Evolutionary conservation across 2,797 vertebrate species (phyloP), one percentile per base, ranked within the genome.

Genomic region (Poecilia wingei): DNA sequence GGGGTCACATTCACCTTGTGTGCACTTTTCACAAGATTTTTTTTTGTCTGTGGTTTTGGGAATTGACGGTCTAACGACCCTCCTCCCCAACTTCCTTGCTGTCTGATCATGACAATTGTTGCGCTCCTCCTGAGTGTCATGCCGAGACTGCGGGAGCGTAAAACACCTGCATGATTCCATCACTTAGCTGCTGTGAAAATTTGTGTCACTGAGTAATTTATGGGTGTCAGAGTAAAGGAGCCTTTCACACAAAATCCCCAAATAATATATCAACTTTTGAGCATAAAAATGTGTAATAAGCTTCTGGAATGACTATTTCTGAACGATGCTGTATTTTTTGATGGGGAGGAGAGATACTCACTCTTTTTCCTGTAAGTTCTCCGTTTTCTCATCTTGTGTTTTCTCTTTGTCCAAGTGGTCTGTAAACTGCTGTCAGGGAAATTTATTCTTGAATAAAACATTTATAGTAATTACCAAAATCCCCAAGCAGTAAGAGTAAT

Each of bases 291-390:
- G 36, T 68, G 36, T 4, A 69, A 69, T 43, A 69, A 12, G 10
- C 39, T 43, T 69, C 5, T 13, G 20, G 14, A 25, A 69, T 25
- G 0, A 43, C 6, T 18, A 28, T 7, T 28, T 70, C 13, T 70
- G 25, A 28, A 28, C 16, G 41, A 7, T 14, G 3, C 0, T 16
- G 12, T n/a, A 39, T 28, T 7, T 20, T 70, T 70, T n/a, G 13
- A 46, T 0, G 1, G 73, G 6, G 3, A 79, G 61, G 57, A 41
- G 77, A 82, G 14, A 80, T 4, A 92, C 95, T 92, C 82, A 96
- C 95, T 89, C 82, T 61, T 76, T 49, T 22, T 85, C 87, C 64
- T 91, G 79, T 18, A 75, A 59, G 53, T 92, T 82, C 43, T 82
- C 61, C 6, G 31, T 76, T 82, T 86, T 79, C 76, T 87, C 84